Evolutionary conservation across 2,888 invertebrate genomes (phyloP).

Genomic region (Drosophila stalkeri): DNA sequence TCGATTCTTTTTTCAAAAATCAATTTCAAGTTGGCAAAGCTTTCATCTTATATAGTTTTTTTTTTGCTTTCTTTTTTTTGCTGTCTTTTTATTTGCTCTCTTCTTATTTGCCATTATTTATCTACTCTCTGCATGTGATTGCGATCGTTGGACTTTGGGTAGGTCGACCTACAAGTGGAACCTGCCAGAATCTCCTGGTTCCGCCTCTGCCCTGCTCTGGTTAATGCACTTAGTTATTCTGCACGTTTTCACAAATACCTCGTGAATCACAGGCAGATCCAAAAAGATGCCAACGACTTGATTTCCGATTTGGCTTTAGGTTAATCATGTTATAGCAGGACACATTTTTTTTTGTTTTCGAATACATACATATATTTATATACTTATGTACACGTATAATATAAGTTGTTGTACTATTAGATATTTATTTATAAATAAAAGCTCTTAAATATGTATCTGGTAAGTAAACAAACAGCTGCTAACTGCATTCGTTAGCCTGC

Average conservation of each 20-base stretch:
- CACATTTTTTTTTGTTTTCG: background rate
- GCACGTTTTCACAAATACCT: constrained; percentile 26
- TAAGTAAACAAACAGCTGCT: constrained; percentile 9
- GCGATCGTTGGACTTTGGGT: constrained; percentile 49
- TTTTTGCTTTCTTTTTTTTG: constrained; percentile 10
- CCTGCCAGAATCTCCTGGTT: constrained; percentile 35
- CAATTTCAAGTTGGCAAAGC: constrained; percentile 58
- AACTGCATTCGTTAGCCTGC: constrained; percentile 23
- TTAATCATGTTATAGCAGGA: constrained; percentile 11
- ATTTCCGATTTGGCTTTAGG: constrained; percentile 39
- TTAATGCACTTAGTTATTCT: constrained; percentile 10
- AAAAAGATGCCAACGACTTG: constrained; percentile 25
- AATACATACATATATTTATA: background rate
- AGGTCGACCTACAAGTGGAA: constrained; percentile 44
- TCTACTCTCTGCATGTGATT: constrained; percentile 23
- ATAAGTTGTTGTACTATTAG: background rate
- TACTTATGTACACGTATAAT: no score
- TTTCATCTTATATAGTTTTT: constrained; percentile 11
- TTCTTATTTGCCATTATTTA: constrained; percentile 19
- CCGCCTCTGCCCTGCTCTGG: constrained; percentile 3
- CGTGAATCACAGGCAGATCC: constrained; percentile 21
- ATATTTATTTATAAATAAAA: background rate
- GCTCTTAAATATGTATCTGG: background rate
- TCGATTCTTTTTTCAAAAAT: constrained; percentile 32
- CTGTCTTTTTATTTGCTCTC: constrained; percentile 10